A percentile compares a stretch with the other conserved stretches of the same genome.
These are phyloP conservation scores for Leucophenga varia DNA, from an alignment of 1,140 invertebrate genomes.

Conservation along the genomic window DNA sequence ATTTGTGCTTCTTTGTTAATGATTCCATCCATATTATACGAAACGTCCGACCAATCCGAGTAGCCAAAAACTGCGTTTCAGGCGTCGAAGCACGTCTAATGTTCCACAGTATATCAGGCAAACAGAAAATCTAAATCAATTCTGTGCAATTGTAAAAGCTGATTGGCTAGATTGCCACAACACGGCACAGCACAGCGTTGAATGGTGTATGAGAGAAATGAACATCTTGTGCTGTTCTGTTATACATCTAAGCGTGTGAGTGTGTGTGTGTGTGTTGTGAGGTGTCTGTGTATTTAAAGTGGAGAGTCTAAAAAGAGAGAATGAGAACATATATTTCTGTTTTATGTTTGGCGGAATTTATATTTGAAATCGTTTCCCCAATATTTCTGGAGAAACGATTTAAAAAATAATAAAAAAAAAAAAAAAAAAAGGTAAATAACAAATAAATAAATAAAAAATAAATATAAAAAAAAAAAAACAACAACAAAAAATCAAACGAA, in stretches of 20 bases:
- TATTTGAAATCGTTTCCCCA: no score
- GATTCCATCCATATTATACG: no score
- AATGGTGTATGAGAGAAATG: conserved; percentile 15
- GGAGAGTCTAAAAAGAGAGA: no score
- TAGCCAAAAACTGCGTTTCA: conserved; percentile 52
- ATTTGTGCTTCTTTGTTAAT: conserved; percentile 51
- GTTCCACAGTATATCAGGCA: conserved; percentile 53
- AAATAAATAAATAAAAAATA: no score
- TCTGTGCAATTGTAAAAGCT: conserved; percentile 31
- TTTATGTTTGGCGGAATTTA: no score
- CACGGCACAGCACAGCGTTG: conserved; percentile 20
- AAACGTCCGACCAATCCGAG: conserved; percentile 52
- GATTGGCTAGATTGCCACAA: conserved; percentile 30
- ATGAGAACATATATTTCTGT: no score
- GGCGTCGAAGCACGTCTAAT: conserved; percentile 44
- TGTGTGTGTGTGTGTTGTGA: not conserved
- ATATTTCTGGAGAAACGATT: no score
- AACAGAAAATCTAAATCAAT: conserved; percentile 47
- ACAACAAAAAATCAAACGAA: no score
- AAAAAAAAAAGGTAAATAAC: no score
- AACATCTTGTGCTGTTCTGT: conserved; percentile 2
- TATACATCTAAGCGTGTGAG: not conserved
- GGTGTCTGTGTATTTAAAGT: no score
- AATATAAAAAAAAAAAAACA: no score
- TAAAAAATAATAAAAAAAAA: no score